Conservation (phyloP, 2,797 vertebrate genomes). For the Denticeps clupeoides region DNA sequence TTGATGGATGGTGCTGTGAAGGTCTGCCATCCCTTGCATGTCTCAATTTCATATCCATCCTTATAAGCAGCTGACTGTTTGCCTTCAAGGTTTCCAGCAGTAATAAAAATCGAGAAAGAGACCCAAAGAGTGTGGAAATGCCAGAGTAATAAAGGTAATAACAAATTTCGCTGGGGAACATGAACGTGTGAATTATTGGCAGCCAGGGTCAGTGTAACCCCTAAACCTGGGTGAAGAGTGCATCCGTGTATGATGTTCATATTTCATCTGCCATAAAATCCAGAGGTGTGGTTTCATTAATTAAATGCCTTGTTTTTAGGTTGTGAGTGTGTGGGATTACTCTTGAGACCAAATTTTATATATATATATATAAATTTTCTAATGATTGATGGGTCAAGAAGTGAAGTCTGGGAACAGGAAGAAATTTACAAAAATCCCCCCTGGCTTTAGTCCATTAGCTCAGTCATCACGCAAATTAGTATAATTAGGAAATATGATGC, state of each 20-base stretch:
- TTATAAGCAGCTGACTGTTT: neutral
- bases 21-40: no score
- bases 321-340: no score
- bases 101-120: neutral
- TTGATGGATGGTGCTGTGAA: no score
- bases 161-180: neutral
- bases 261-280: no score
- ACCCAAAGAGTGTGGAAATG: neutral
- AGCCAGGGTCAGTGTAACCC: neutral
- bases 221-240: no score
- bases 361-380: no score
- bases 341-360: no score
- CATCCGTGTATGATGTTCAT: no score
- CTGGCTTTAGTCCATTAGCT: constrained; percentile 3
- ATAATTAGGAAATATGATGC: constrained; percentile 3
- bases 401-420: neutral
- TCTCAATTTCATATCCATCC: neutral
- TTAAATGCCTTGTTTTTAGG: no score
- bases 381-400: neutral
- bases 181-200: neutral
- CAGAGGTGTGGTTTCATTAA: no score
- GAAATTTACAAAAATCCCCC: neutral
- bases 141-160: neutral
- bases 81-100: neutral
- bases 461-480: constrained; percentile 1